phyloP scores from a whole-genome alignment of 2,888 invertebrate species.

The Coenonympha arcania region DNA sequence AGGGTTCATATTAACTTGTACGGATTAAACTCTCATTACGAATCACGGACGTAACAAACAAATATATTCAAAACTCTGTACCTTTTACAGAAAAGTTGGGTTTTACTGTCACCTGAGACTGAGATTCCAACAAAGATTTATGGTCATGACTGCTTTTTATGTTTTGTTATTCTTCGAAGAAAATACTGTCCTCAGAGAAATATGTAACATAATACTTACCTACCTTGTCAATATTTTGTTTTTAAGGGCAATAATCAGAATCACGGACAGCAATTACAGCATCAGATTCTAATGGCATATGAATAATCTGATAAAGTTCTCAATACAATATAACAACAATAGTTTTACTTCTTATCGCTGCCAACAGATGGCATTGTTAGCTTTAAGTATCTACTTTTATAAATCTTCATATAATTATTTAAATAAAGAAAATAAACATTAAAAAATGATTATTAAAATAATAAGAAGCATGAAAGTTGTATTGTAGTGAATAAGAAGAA shows the following conservation, averaged over 20 bases:
- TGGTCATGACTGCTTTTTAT: slow-evolving; percentile 43
- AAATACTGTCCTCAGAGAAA: background rate
- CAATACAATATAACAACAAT: no score
- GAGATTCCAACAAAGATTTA: slow-evolving; percentile 51
- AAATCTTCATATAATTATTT: background rate
- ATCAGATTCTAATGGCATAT: background rate
- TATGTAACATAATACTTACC: background rate
- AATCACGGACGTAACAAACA: slow-evolving; percentile 71
- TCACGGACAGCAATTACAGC: no score
- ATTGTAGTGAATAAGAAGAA: background rate
- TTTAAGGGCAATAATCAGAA: background rate
- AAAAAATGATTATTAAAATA: background rate
- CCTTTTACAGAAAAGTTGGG: slow-evolving; percentile 62
- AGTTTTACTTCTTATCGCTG: background rate
- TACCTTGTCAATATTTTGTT: background rate
- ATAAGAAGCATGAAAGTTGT: background rate
- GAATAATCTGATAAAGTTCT: background rate
- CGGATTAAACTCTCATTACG: slow-evolving; percentile 56
- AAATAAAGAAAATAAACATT: background rate
- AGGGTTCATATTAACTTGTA: slow-evolving; percentile 28
- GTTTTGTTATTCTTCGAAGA: slow-evolving; percentile 27
- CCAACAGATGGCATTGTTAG: slow-evolving; percentile 44
- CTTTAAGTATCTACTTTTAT: background rate
- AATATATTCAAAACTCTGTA: slow-evolving; percentile 68
- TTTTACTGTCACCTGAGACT: slow-evolving; percentile 55